Evolutionary conservation across 1,140 invertebrate species (phyloP), one percentile per base, ranked within the genome.

Genomic region (Acromyrmex charruanus): DNA sequence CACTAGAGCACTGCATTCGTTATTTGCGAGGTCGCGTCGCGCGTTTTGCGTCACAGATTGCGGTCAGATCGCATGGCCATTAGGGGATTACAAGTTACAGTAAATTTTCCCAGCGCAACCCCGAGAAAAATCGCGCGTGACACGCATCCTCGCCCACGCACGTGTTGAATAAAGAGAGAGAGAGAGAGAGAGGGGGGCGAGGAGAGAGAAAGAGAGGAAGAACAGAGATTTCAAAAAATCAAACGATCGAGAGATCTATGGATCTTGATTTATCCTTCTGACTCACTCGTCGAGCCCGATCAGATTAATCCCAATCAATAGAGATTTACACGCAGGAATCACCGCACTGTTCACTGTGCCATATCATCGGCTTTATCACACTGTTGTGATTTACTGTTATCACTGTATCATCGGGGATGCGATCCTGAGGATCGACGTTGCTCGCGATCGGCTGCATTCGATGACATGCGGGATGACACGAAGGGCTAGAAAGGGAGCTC

Each of bases 261-360:
- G 14, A 61, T 74, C 55, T 25, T 31, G 49, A 59, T 71, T 21
- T 21, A 14, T 21, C 39, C 39, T 31, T 55, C 25, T 14, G 49
- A 82, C 69, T 84, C 80, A 84, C 80, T 51, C 6, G 55, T 84
- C 35, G 18, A 72, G 35, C 21, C 25, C 7, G 39, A 74, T 18
- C 21, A 53, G 25, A 25, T 68, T 53, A 35, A 74, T 61, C 55
- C 55, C 21, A 39, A 75, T n/a, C 18, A 58, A 25, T 39, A 16
- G 44, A 61, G 44, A 74, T 61, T 25, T 18, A 3, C 16, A 35
- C 53, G 35, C 25, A 63, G 53, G 5, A 18, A 51, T 49, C 55
- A 81, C 55, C 69, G 39, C 69, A 84, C 69, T 51, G 69, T 72
- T 84, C 80, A 84, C 80, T 84, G 44, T 84, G 80, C 80, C 39